Percentiles rank a stretch among this genome's conserved stretches.
phyloP scores from a whole-genome alignment of 2,797 vertebrate species.

The Gila robusta region DNA sequence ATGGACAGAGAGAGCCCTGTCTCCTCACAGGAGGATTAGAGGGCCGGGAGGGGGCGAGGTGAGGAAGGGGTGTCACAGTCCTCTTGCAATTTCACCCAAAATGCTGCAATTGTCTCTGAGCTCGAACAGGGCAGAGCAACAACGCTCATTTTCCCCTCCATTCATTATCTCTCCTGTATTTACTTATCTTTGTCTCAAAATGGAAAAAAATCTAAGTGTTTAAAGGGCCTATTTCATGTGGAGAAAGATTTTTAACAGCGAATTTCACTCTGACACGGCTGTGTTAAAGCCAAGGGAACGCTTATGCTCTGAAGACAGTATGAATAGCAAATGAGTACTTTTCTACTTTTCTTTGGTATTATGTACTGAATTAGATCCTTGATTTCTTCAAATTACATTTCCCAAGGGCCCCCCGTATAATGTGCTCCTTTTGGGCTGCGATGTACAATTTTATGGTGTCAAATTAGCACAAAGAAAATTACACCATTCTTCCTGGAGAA shows the following conservation, averaged over 20 bases:
- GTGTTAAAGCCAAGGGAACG: slow-evolving; percentile 77
- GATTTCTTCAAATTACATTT: slow-evolving; percentile 81
- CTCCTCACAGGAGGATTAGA: slow-evolving; percentile 76
- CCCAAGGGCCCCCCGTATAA: slow-evolving; percentile 67
- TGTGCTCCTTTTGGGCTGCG: slow-evolving; percentile 67
- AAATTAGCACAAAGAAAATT: slow-evolving; percentile 79
- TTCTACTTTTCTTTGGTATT: slow-evolving; percentile 76
- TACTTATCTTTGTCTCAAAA: slow-evolving; percentile 84
- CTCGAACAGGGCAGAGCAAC: slow-evolving; percentile 80
- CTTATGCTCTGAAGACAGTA: slow-evolving; percentile 77
- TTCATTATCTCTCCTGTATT: slow-evolving; percentile 85
- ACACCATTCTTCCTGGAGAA: slow-evolving; percentile 71
- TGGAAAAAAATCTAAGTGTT: slow-evolving; percentile 73
- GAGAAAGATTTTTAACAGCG: slow-evolving; percentile 76
- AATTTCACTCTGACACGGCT: slow-evolving; percentile 73
- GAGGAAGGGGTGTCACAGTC: slow-evolving; percentile 65
- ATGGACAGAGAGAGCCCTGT: slow-evolving; percentile 81
- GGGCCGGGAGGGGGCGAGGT: slow-evolving; percentile 70
- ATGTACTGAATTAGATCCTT: slow-evolving; percentile 81
- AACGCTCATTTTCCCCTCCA: slow-evolving; percentile 80
- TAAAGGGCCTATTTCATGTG: slow-evolving; percentile 76
- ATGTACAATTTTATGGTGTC: slow-evolving; percentile 78
- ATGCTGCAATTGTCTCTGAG: slow-evolving; percentile 85
- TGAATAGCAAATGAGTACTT: slow-evolving; percentile 82
- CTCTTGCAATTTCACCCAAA: slow-evolving; percentile 84